Evolutionary conservation across 2,888 invertebrate species (phyloP).

Genomic region (Lepeophtheirus nordmannii): DNA sequence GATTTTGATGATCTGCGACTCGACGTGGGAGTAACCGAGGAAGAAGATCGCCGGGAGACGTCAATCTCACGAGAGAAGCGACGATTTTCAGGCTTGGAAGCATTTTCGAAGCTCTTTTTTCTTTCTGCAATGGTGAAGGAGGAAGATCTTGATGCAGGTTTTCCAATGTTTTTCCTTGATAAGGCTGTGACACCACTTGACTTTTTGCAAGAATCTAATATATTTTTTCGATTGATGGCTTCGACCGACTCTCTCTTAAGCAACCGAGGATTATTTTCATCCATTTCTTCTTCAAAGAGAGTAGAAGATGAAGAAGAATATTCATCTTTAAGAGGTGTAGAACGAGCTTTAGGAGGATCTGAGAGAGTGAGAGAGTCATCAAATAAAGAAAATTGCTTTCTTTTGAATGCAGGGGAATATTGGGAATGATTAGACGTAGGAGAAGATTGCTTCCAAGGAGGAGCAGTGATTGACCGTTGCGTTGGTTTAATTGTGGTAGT

Average conservation of each 20-base stretch:
- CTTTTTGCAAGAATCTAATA: constrained; percentile 67
- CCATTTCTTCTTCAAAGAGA: constrained; percentile 10
- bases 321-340: neutral
- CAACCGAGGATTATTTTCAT: constrained; percentile 39
- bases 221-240: constrained; percentile 68
- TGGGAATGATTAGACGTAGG: constrained; percentile 43
- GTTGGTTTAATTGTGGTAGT: neutral
- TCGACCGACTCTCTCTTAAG: constrained; percentile 63
- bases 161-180: neutral
- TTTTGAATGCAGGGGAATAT: constrained; percentile 65
- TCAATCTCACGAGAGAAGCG: constrained; percentile 27
- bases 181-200: constrained; percentile 46
- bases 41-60: constrained; percentile 29
- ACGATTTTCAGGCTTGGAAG: neutral
- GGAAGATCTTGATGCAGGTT: constrained; percentile 18
- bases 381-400: constrained; percentile 54
- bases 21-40: constrained; percentile 29
- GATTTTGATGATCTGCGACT: constrained; percentile 26
- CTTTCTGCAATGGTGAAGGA: constrained; percentile 21
- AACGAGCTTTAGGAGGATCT: constrained; percentile 42
- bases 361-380: constrained; percentile 68
- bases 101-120: constrained; percentile 20
- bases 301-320: neutral
- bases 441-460: constrained; percentile 29
- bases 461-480: constrained; percentile 3